Evolutionary conservation across 2,888 invertebrate genomes (phyloP).

Genomic region (Eristalinus aeneus): DNA sequence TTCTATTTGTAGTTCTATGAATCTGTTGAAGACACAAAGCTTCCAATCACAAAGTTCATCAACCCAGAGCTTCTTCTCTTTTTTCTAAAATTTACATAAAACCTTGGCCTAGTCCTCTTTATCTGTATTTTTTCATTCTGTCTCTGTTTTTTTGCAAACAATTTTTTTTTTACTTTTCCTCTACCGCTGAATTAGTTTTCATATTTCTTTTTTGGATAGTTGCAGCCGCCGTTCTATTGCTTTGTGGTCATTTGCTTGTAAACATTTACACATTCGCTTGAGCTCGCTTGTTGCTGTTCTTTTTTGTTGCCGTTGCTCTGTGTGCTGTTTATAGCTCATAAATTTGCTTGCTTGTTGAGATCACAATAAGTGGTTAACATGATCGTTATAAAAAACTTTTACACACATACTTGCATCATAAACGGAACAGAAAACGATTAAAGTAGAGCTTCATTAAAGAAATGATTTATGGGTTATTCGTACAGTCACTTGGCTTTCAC

Average conservation of each 20-base stretch:
- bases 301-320: background rate
- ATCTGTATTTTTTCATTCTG: background rate
- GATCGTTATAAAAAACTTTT: background rate
- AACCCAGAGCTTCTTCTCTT: background rate
- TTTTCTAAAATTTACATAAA: background rate
- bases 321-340: background rate
- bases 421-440: background rate
- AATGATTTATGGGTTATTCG: background rate
- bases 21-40: too few relatives aligned
- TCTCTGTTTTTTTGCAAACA: background rate
- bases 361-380: background rate
- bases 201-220: background rate
- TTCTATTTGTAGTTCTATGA: too few relatives aligned
- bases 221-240: background rate
- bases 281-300: background rate
- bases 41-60: background rate
- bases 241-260: background rate
- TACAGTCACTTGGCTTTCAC: background rate
- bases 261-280: background rate
- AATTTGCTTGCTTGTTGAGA: background rate
- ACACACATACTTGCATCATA: background rate
- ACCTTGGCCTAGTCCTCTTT: background rate
- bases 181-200: background rate
- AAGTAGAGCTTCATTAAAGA: background rate
- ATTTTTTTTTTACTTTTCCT: background rate